Percentiles rank a stretch among this genome's conserved stretches.
These are phyloP conservation scores for Pelobates cultripes DNA, from an alignment of 2,797 vertebrate genomes.

Conservation along the genomic window DNA sequence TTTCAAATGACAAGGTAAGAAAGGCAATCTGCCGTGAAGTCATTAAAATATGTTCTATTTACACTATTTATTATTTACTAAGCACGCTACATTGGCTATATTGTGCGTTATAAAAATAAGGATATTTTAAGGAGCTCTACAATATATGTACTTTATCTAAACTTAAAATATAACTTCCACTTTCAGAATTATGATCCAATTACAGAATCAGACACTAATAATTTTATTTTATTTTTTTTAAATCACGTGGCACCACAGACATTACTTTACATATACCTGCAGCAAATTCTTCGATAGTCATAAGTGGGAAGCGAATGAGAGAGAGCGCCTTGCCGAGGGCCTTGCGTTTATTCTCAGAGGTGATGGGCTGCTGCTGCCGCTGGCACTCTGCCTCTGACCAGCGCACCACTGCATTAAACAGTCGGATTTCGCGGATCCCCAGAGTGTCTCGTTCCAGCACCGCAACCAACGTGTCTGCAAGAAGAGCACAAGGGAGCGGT, in stretches of 20 bases:
- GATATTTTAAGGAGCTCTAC: too few species aligned
- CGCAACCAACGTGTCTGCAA: constrained; percentile 89
- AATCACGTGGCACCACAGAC: background rate
- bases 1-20: too few species aligned
- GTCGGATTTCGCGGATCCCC: constrained; percentile 92
- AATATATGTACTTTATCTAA: too few species aligned
- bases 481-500: constrained; percentile 40
- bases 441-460: constrained; percentile 94
- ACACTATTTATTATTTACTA: too few species aligned
- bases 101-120: too few species aligned
- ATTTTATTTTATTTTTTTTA: background rate
- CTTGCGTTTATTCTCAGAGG: constrained; percentile 91
- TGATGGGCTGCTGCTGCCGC: constrained; percentile 89
- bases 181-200: too few species aligned
- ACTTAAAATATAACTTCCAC: too few species aligned
- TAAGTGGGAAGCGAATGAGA: constrained; percentile 95
- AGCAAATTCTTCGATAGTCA: constrained; percentile 98
- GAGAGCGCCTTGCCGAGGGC: constrained; percentile 90
- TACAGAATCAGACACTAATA: too few species aligned
- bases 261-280: constrained; percentile 79
- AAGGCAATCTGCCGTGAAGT: too few species aligned
- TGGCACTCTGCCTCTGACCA: constrained; percentile 95
- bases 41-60: too few species aligned
- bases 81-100: too few species aligned
- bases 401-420: constrained; percentile 92